Evolutionary conservation across 2,888 invertebrate genomes (phyloP).

Genomic region (Hirtodrosophila alboralis): DNA sequence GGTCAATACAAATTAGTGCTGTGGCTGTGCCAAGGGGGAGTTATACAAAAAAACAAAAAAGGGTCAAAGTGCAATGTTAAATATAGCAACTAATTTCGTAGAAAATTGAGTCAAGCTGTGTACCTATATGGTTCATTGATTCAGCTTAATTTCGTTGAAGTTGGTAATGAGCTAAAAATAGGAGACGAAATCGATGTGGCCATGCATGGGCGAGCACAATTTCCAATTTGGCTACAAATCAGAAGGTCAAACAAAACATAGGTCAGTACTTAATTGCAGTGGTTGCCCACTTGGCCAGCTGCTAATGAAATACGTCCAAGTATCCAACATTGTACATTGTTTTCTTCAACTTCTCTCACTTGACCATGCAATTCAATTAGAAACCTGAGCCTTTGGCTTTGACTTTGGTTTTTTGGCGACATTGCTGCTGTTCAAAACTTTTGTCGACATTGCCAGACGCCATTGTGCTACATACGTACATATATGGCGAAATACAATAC

Average conservation of each 20-base stretch:
- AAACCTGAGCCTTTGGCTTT: constrained; percentile 64
- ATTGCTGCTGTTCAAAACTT: constrained; percentile 43
- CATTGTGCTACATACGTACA: constrained; percentile 10
- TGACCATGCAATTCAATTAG: constrained; percentile 68
- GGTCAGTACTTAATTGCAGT: constrained; percentile 25
- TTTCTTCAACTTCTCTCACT: constrained; percentile 8
- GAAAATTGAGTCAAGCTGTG: constrained; percentile 1
- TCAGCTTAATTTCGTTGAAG: constrained; percentile 48
- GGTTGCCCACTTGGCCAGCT: constrained; percentile 16
- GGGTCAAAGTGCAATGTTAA: constrained; percentile 31
- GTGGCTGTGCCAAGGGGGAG: background rate
- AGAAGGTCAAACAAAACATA: constrained; percentile 44
- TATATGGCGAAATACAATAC: constrained; percentile 59
- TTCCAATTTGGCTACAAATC: constrained; percentile 31
- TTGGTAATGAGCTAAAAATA: constrained; percentile 61
- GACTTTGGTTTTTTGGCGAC: constrained; percentile 8
- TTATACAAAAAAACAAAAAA: background rate
- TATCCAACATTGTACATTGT: constrained; percentile 17
- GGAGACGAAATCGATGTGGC: constrained; percentile 32
- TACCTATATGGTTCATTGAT: constrained; percentile 49
- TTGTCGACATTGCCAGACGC: constrained; percentile 24
- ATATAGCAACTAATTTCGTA: constrained; percentile 37
- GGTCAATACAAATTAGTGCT: background rate
- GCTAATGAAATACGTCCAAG: constrained; percentile 19
- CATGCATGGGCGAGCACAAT: constrained; percentile 18